Evolutionary conservation across 2,113 vertebrate genomes (phyloP).

Genomic region (Isichthys henryi): DNA sequence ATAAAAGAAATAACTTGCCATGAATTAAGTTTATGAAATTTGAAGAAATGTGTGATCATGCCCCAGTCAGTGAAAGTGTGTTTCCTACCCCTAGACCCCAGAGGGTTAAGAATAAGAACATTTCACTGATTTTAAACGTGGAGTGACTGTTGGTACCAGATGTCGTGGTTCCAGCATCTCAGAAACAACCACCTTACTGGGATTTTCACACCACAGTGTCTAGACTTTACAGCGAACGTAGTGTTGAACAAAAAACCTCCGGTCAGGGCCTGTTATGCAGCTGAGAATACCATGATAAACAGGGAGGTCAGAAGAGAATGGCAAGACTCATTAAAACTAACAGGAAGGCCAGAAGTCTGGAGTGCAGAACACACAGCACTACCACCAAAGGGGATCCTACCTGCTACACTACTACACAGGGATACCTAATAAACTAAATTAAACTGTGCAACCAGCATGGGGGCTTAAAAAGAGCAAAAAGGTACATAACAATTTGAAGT

Average conservation of each 20-base stretch:
- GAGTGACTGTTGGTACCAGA: background rate
- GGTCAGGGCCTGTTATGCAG: too few relatives aligned
- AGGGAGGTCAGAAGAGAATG: too few relatives aligned
- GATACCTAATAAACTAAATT: background rate
- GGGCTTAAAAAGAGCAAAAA: background rate
- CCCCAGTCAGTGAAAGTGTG: too few relatives aligned
- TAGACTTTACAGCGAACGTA: background rate
- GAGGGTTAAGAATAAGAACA: background rate
- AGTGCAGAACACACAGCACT: too few relatives aligned
- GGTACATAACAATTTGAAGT: background rate
- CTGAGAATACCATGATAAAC: too few relatives aligned
- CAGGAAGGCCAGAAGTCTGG: too few relatives aligned
- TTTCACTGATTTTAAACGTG: background rate
- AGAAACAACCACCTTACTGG: background rate
- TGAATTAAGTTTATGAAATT: too few relatives aligned
- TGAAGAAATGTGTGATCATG: too few relatives aligned
- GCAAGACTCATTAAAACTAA: too few relatives aligned
- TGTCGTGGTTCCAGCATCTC: background rate
- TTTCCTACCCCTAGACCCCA: too few relatives aligned
- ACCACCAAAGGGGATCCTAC: background rate
- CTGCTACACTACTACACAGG: background rate
- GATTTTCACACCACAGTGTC: background rate
- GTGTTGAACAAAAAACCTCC: too few relatives aligned
- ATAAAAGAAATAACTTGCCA: too few relatives aligned
- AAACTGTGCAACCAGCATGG: background rate